A percentile compares a stretch with the other conserved stretches of the same genome.
These are phyloP conservation scores for Riparia riparia DNA, from an alignment of 2,113 vertebrate genomes.

Conservation along the genomic window DNA sequence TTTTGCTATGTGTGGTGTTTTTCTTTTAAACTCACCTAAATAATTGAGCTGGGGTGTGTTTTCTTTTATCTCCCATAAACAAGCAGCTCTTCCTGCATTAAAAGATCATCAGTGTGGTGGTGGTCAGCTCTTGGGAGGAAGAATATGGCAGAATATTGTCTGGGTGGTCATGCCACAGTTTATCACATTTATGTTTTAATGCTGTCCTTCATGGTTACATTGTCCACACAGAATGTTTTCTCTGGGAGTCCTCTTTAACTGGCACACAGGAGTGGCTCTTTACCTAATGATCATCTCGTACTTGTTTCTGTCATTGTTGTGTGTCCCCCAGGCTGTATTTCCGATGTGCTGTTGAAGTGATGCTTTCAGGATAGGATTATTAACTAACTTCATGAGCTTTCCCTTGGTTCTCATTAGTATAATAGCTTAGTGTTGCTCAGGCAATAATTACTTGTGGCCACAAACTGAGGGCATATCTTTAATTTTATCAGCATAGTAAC, in stretches of 20 bases:
- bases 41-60: background rate
- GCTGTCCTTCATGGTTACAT: background rate
- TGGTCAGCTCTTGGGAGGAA: background rate
- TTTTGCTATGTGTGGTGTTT: background rate
- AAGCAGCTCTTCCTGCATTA: background rate
- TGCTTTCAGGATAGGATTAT: background rate
- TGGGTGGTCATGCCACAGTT: background rate
- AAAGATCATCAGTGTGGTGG: background rate
- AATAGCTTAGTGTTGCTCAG: background rate
- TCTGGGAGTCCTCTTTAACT: background rate
- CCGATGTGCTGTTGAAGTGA: background rate
- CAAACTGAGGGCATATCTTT: background rate
- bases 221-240: background rate
- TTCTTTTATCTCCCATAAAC: background rate
- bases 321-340: background rate
- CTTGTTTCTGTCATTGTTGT: background rate
- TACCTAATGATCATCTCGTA: background rate
- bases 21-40: background rate
- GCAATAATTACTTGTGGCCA: constrained; percentile 15
- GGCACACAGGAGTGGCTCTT: background rate
- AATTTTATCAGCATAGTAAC: background rate
- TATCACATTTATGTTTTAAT: background rate
- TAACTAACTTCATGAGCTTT: background rate
- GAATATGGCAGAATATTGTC: background rate
- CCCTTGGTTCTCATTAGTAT: background rate